These are phyloP conservation scores for Cuniculus paca DNA, from an alignment of 2,797 vertebrate species.

Conservation along the genomic window DNA sequence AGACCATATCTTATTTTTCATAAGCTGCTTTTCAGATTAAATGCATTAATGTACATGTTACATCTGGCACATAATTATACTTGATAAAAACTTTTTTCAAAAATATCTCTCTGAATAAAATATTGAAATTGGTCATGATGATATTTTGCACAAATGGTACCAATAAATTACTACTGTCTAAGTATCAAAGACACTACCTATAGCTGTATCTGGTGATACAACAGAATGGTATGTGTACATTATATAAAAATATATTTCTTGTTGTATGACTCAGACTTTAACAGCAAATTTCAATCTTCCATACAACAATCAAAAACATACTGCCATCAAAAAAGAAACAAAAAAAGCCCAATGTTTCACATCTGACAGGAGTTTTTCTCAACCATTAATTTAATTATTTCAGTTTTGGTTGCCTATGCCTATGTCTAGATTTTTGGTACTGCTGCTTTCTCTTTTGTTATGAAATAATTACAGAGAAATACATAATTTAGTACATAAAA, in stretches of 20 bases:
- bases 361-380: neutral
- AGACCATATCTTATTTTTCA: neutral
- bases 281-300: neutral
- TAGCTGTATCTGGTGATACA: neutral
- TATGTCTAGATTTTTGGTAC: neutral
- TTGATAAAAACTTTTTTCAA: slow-evolving; percentile 8
- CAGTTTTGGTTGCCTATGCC: neutral
- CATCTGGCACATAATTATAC: neutral
- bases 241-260: neutral
- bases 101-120: neutral
- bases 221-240: neutral
- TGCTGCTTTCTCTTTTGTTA: neutral
- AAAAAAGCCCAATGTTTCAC: neutral
- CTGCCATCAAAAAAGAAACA: neutral
- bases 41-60: neutral
- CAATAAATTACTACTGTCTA: neutral
- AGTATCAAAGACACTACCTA: neutral
- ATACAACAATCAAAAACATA: neutral
- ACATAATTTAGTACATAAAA: neutral
- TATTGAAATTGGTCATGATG: neutral
- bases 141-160: neutral
- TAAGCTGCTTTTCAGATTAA: neutral
- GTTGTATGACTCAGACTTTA: neutral
- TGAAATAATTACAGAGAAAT: neutral
- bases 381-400: neutral